Percentiles rank a stretch among this genome's conserved stretches.
Evolutionary conservation across 2,113 vertebrate species (phyloP).

Genomic region (Oreochromis niloticus): DNA sequence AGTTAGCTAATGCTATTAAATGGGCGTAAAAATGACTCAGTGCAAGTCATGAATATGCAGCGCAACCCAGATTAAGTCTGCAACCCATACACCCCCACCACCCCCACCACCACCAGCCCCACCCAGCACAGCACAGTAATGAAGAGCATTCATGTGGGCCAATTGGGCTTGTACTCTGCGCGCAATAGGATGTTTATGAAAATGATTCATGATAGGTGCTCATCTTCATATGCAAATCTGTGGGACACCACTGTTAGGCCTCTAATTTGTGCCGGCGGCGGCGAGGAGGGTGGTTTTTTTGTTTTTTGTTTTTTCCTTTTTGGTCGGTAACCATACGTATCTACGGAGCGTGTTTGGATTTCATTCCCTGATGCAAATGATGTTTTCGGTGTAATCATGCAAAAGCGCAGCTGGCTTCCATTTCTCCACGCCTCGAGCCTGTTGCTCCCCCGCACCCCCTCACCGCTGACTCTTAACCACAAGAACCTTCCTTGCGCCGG

Average conservation of each 20-base stretch:
- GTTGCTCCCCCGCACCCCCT: background rate
- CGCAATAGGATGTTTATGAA: conserved; percentile 43
- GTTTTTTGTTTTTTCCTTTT: background rate
- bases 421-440: conserved; percentile 30
- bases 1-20: background rate
- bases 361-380: conserved; percentile 65
- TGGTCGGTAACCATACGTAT: conserved; percentile 30
- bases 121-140: conserved; percentile 6
- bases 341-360: conserved; percentile 54
- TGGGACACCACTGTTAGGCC: conserved; percentile 23
- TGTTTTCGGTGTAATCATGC: conserved; percentile 66
- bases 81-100: background rate
- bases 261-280: conserved; percentile 28
- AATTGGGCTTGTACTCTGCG: conserved; percentile 40
- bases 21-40: conserved; percentile 1
- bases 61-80: background rate
- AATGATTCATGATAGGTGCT: conserved; percentile 42
- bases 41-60: conserved; percentile 36
- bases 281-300: background rate
- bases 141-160: conserved; percentile 44
- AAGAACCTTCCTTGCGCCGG: background rate
- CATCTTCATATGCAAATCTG: conserved; percentile 62
- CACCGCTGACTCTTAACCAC: background rate
- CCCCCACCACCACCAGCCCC: background rate
- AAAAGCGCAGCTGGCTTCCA: conserved; percentile 65